Conservation (phyloP, 2,797 vertebrate genomes). For the Chelon auratus region DNA sequence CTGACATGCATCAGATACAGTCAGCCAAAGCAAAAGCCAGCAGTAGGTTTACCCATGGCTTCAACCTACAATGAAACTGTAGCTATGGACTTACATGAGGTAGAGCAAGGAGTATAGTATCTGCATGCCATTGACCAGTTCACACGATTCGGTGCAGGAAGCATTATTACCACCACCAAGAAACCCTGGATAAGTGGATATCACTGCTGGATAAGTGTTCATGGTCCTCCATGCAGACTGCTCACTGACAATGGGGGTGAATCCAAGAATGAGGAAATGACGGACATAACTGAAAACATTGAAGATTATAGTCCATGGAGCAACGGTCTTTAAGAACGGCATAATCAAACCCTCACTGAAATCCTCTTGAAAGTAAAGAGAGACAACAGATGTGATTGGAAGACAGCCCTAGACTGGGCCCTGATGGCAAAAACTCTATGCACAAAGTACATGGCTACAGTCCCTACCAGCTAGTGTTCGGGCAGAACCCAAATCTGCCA, state of each 20-base stretch:
- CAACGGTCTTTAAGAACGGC: background rate
- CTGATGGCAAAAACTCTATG: background rate
- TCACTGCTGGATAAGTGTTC: too few species aligned
- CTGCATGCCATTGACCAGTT: too few species aligned
- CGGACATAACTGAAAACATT: background rate
- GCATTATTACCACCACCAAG: background rate
- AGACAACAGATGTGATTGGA: background rate
- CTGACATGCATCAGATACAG: background rate
- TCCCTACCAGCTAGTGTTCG: constrained; percentile 1
- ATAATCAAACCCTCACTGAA: background rate
- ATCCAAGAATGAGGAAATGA: background rate
- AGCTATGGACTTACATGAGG: too few species aligned
- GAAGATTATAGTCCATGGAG: background rate
- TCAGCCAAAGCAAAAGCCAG: background rate
- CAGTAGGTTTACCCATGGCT: background rate
- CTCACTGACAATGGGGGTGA: background rate
- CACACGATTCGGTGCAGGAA: too few species aligned
- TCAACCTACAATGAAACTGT: too few species aligned
- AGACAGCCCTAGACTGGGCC: background rate
- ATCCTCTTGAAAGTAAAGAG: background rate
- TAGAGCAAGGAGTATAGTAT: too few species aligned
- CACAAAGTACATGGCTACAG: constrained; percentile 4
- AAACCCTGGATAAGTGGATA: background rate
- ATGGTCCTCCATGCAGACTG: background rate
- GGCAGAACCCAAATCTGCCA: background rate